A percentile compares a stretch with the other conserved stretches of the same genome.
phyloP scores from a whole-genome alignment of 2,797 vertebrate genomes.

The Pagetopsis macropterus region DNA sequence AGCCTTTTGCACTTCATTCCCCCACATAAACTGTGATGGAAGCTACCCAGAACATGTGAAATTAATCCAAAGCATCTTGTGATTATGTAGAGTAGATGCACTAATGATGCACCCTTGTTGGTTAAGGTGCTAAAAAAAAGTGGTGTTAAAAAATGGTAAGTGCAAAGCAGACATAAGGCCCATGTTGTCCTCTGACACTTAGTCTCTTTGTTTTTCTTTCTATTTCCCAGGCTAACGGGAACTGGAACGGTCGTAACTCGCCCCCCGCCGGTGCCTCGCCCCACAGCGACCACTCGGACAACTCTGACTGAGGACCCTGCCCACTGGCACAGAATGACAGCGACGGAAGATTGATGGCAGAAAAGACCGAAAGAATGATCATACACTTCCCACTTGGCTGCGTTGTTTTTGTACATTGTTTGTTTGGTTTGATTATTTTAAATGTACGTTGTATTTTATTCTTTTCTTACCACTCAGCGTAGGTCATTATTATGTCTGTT shows the following conservation, averaged over 20 bases:
- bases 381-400: conserved; percentile 77
- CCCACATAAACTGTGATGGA: background rate
- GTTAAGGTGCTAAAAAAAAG: background rate
- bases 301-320: conserved; percentile 87
- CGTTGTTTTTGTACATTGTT: conserved; percentile 70
- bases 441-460: conserved; percentile 45
- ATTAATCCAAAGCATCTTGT: background rate
- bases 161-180: background rate
- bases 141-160: background rate
- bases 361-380: conserved; percentile 78
- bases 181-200: background rate
- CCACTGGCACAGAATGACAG: conserved; percentile 52
- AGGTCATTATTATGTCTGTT: conserved; percentile 48
- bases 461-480: conserved; percentile 58
- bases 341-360: conserved; percentile 57
- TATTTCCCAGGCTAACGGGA: conserved; percentile 86
- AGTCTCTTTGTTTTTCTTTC: background rate
- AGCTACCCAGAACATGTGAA: background rate
- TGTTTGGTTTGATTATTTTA: conserved; percentile 65
- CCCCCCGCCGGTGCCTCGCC: conserved; percentile 89
- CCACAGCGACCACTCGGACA: conserved; percentile 89
- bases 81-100: background rate
- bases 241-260: conserved; percentile 89
- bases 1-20: background rate
- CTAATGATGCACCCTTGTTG: background rate